Conservation (phyloP, 2,888 invertebrate species). For the Camptogramma bilineatum region DNA sequence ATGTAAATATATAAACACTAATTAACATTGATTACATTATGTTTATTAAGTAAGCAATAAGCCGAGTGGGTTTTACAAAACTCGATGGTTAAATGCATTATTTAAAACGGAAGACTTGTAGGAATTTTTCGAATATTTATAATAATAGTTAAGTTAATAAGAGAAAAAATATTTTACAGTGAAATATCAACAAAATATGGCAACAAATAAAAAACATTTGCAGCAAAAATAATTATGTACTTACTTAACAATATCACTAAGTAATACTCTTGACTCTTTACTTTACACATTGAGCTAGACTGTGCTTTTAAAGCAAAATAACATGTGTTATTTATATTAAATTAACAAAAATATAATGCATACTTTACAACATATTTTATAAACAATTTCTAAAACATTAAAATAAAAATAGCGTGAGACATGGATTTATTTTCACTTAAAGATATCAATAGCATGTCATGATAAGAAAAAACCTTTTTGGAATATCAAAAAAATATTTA, state of each 20-base stretch:
- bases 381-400: conserved; percentile 1
- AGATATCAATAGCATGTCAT: conserved; percentile 28
- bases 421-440: conserved; percentile 23
- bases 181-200: conserved; percentile 19
- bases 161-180: not conserved
- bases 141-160: not conserved
- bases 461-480: conserved; percentile 2
- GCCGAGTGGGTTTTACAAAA: not conserved
- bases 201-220: conserved; percentile 25
- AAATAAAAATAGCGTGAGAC: conserved; percentile 13
- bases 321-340: not conserved
- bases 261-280: conserved; percentile 32
- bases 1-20: conserved; percentile 26
- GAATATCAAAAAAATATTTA: conserved; percentile 16
- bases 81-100: conserved; percentile 27
- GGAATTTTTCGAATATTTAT: conserved; percentile 11
- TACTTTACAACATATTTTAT: conserved; percentile 16
- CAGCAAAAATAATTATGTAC: conserved; percentile 19
- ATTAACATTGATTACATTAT: conserved; percentile 19
- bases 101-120: conserved; percentile 26
- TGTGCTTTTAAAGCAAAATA: conserved; percentile 28
- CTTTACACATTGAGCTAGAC: conserved; percentile 33
- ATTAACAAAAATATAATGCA: not conserved
- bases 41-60: conserved; percentile 12
- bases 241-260: conserved; percentile 37